Base-by-base conservation (phyloP, 2,797 vertebrate species). In the Hippocampus kuda region DNA sequence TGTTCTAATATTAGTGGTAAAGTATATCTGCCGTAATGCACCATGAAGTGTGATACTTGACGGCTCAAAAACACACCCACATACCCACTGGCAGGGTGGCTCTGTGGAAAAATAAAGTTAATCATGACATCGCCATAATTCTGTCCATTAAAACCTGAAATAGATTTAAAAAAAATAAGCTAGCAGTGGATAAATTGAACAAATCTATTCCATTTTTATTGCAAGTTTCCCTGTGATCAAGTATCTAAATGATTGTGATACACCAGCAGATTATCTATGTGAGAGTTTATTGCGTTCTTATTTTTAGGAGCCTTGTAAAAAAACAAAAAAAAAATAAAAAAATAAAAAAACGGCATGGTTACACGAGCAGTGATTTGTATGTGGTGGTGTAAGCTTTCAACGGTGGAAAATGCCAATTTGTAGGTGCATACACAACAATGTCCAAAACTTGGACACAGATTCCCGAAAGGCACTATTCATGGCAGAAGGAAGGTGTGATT, bases 261-360 rank as follows among this genome's bases (percentile, higher is more conserved):
- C 77, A 83, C 83, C 78, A 75, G 46, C 76, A 68, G 78, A 89
- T 92, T 89, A 88, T 87, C 84, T 76, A 72, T 84, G 88, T 86
- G 89, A 85, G 79, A 87, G 82, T 79, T 88, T 86, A 90, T 88
- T 86, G 88, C 81, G 84, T 88, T 88, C 88, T 87, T 81, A 87
- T 88, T 89, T 86, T 90, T 88, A 88, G 89, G 83, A 85, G 84
- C 77, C 84, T 85, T 84, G 72, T 89, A 87, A 90, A 89, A 86
- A 38, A 34, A 34, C 5, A 34, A 34, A 5, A 34, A 2, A 30
- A 6, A 5, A 34, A 1, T 1, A 34, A 34, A 6, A 6, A 34
- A n/a, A n/a, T n/a, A 5, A 34, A 7, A 7, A 38, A 79, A 38
- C 1, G 34, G 34, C 67, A 18, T 76, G 75, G 74, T 87, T 90